Conservation (phyloP, 1,140 invertebrate species). For the Diuraphis noxia region DNA sequence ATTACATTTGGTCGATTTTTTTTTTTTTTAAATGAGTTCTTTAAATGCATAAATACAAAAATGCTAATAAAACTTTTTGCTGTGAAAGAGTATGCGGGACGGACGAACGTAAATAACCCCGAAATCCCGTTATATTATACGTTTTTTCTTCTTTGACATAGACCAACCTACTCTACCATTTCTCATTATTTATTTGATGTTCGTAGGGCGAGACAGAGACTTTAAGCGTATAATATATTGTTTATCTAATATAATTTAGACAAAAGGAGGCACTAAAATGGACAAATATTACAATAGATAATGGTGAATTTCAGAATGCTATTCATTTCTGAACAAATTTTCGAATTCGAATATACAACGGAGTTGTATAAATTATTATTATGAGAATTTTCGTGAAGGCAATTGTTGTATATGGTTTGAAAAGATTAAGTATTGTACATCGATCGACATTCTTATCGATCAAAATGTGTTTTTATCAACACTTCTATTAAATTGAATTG, state of each 20-base stretch:
- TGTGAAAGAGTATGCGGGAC: background rate
- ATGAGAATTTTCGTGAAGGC: background rate
- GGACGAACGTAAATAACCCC: background rate
- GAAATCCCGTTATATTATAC: background rate
- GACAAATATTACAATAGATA: slow-evolving; percentile 33
- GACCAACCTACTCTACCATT: background rate
- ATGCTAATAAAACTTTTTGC: background rate
- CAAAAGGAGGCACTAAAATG: background rate
- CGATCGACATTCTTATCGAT: background rate
- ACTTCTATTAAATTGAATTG: background rate
- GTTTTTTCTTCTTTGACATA: background rate
- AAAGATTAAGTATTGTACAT: background rate
- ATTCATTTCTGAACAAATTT: background rate
- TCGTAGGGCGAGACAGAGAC: background rate
- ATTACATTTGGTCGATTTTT: background rate
- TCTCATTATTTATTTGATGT: slow-evolving; percentile 24
- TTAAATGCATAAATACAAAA: slow-evolving; percentile 4
- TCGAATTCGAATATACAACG: background rate
- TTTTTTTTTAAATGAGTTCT: background rate
- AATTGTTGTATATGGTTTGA: background rate
- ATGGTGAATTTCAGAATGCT: background rate
- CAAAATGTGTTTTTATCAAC: background rate
- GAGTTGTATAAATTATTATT: background rate
- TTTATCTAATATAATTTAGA: slow-evolving; percentile 20
- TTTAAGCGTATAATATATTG: background rate